Percentiles rank a stretch among this genome's conserved stretches.
Conservation (phyloP, 2,113 vertebrate species). For the Oenanthe melanoleuca region DNA sequence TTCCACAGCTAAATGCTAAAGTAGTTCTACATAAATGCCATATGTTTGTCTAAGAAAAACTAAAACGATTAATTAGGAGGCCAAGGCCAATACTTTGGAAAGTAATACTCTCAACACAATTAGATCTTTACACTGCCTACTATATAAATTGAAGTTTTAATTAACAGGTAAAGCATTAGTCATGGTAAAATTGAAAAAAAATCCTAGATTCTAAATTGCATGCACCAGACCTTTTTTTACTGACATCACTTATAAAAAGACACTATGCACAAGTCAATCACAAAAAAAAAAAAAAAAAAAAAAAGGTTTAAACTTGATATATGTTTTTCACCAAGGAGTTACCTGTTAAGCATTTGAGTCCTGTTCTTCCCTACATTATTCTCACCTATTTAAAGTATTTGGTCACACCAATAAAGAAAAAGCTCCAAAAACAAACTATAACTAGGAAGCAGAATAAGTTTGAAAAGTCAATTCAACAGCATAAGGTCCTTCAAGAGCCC, state of each 20-base stretch:
- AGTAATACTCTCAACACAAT: conserved; percentile 66
- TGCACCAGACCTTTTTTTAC: background rate
- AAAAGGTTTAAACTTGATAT: background rate
- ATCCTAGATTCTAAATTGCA: conserved; percentile 40
- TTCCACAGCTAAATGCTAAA: conserved; percentile 72
- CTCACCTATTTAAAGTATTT: background rate
- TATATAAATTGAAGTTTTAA: conserved; percentile 66
- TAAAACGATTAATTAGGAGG: conserved; percentile 78
- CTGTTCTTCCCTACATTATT: background rate
- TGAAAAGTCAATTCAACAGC: background rate
- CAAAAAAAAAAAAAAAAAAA: background rate
- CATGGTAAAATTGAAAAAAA: background rate
- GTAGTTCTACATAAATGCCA: conserved; percentile 71
- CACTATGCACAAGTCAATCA: background rate
- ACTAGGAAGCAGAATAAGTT: background rate
- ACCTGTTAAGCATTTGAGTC: background rate
- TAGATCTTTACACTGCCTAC: conserved; percentile 54
- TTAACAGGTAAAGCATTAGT: conserved; percentile 63
- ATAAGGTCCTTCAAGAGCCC: background rate
- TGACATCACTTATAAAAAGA: background rate
- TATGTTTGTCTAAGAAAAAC: conserved; percentile 74
- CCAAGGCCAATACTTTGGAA: conserved; percentile 63
- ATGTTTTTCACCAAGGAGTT: background rate
- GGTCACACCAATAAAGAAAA: background rate
- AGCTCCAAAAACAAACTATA: background rate